Evolutionary conservation across 2,888 invertebrate species (phyloP), one percentile per base, ranked within the genome.

Genomic region (Yponomeuta cagnagella): DNA sequence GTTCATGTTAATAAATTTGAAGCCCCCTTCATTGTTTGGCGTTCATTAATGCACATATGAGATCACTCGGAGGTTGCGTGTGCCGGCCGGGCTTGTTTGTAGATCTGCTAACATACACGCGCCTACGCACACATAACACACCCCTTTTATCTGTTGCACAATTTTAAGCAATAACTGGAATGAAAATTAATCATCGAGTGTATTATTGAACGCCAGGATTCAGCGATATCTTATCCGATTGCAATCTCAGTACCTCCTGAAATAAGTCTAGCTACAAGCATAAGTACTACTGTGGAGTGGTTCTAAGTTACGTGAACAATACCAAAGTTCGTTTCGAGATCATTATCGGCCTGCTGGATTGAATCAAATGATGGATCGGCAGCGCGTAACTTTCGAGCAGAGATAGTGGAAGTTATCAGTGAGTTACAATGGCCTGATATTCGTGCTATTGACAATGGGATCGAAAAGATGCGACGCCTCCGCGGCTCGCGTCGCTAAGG

Each of bases 401-500:
- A 8, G 33, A 31, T 31, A 65, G 65, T 31, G 65, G 33, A 30
- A 30, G 31, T 65, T 33, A 65, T 65, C 65, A 31, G 10, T 33
- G 65, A 30, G 33, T 12, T 30, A 65, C 65, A 65, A 65, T 65
- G 31, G 65, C 65, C 1, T 12, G 30, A 70, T 65, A 65, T 70
- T 23, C 48, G 10, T 70, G 70, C 43, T 70, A 70, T 70, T 64
- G 70, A 70, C 70, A 70, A 64, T 70, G 70, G 64, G 64, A 70
- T 65, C 70, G 37, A 37, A 70, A 31, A 43, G 70, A 48, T 30
- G 70, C 70, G 37, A 64, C 52, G 48, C 30, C 31, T 70, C 15
- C 63, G 63, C 65, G 30, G 52, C 33, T 43, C 37, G 37, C 23
- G 83, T 80, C 82, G 80, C 79, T 82, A 82, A 77, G 78, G 78